Percentiles rank a stretch among this genome's conserved stretches.
phyloP scores from a whole-genome alignment of 2,888 invertebrate genomes.

The Drosophila percnosoma region DNA sequence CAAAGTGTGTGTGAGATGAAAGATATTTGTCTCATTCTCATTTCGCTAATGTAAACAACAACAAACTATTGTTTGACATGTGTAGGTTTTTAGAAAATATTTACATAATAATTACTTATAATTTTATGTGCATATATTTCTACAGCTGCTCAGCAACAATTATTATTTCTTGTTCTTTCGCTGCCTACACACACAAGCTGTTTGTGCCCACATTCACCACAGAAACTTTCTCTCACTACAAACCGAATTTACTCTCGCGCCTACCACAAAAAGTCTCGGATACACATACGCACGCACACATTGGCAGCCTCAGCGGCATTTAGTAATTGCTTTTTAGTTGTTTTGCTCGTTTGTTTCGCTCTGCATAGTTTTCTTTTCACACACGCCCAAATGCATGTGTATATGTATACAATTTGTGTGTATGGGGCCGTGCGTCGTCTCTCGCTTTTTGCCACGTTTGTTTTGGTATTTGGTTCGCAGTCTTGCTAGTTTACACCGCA shows the following conservation, averaged over 20 bases:
- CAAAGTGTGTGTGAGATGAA: background rate
- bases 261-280: constrained; percentile 13
- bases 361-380: constrained; percentile 50
- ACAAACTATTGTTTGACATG: constrained; percentile 24
- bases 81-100: constrained; percentile 11
- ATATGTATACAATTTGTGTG: background rate
- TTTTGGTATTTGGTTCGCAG: constrained; percentile 67
- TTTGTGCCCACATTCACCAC: constrained; percentile 1
- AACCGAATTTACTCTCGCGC: constrained; percentile 13
- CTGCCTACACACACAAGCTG: constrained; percentile 12
- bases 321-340: constrained; percentile 75
- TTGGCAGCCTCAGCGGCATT: constrained; percentile 20
- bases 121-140: constrained; percentile 10
- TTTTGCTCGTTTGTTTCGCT: constrained; percentile 76
- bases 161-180: constrained; percentile 10
- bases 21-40: background rate
- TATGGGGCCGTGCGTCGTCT: constrained; percentile 11
- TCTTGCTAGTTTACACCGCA: constrained; percentile 49
- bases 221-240: constrained; percentile 35
- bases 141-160: constrained; percentile 6
- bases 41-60: constrained; percentile 29
- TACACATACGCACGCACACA: constrained; percentile 14
- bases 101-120: constrained; percentile 8
- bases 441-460: constrained; percentile 54
- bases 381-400: background rate